Conservation (phyloP, 2,888 invertebrate genomes). For the Apodemia mormo region DNA sequence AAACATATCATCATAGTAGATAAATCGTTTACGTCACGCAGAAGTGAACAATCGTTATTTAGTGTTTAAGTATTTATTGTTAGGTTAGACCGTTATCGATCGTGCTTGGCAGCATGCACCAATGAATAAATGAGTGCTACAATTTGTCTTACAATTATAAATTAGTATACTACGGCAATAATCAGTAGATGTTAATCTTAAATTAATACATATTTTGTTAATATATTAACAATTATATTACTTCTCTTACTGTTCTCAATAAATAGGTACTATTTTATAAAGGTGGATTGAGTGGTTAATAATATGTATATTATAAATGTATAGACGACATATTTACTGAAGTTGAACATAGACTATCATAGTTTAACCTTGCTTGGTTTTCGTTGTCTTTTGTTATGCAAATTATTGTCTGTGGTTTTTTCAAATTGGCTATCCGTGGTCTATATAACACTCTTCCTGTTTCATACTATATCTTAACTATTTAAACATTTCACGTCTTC, state of each 20-base stretch:
- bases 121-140: slow-evolving; percentile 25
- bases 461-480: slow-evolving; percentile 42
- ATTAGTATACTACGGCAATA: slow-evolving; percentile 10
- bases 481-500: slow-evolving; percentile 25
- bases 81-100: slow-evolving; percentile 38
- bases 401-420: slow-evolving; percentile 33
- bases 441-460: slow-evolving; percentile 74
- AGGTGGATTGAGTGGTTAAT: too few species aligned
- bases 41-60: slow-evolving; percentile 63
- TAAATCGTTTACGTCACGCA: slow-evolving; percentile 48
- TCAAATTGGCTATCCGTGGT: slow-evolving; percentile 44
- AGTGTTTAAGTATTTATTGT: slow-evolving; percentile 51
- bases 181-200: background rate
- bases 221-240: background rate
- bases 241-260: too few species aligned
- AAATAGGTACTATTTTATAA: too few species aligned
- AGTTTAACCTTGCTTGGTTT: background rate
- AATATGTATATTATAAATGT: background rate
- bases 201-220: background rate
- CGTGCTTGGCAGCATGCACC: slow-evolving; percentile 47
- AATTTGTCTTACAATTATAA: slow-evolving; percentile 4
- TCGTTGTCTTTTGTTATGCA: slow-evolving; percentile 3
- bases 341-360: background rate
- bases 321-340: slow-evolving; percentile 1
- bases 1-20: slow-evolving; percentile 68